Base-by-base conservation (phyloP, 1,140 invertebrate genomes). In the Lepidurus couesii region DNA sequence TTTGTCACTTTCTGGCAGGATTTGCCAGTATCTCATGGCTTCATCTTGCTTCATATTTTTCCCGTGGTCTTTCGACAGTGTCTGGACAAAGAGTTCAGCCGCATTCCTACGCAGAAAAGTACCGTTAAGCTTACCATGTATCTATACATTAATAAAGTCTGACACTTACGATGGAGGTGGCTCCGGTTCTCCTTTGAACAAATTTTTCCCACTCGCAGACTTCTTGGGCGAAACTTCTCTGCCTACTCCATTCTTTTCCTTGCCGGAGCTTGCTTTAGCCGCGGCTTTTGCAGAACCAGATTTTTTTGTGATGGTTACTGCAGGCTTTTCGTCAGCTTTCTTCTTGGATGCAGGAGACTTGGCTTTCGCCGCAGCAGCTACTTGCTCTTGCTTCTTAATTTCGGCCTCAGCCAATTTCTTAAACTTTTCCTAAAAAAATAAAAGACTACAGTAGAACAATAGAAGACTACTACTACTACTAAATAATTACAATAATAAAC, bases 81-180 rank as follows among this genome's bases (percentile, higher is more conserved):
- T 81, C 44, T 84, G 82, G 13, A 81, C 77, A 80, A 86, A 87
- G 65, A 86, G 82, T 47, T 83, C 82, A 82, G 82, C 86, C 26
- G 83, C 82, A 81, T 83, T 85, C 53, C 85, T 86, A 76, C 11
- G 79, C 80, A 79, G 42, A 82, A 81, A 42, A 76, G 78, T n/a
- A 77, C 24, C 53, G 13, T 43, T 43, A 79, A 77, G 9, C 34
- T 77, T 44, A 34, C 42, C 44, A 77, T 21, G 74, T 73, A 80
- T 73, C 24, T 16, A 74, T 65, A 77, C 74, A 74, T 44, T 16
- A 7, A 77, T 10, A 47, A 77, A 44, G 73, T 53, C 26, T 42
- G 76, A 21, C 44, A 81, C 83, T 82, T 84, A 86, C 85, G 83
- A 81, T 76, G 86, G 86, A 44, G 86, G 86, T 75, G 83, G 82